Base-by-base conservation (phyloP, 1,140 invertebrate genomes). In the Mizuhopecten yessoensis region DNA sequence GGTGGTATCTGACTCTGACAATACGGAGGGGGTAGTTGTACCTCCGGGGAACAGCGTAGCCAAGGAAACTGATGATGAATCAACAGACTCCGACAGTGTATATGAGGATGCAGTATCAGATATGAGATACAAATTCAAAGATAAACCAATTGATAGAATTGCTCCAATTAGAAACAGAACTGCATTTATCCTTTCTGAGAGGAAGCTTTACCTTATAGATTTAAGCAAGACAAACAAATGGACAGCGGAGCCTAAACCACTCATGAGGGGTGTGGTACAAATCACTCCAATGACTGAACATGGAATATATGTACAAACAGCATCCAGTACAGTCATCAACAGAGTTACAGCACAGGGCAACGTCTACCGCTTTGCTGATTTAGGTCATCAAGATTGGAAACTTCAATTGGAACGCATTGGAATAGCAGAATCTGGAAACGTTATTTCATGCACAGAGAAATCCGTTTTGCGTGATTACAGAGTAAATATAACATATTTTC, bases 231-330 rank as follows among this genome's bases (percentile, higher is more conserved):
- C n/a, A 23, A 75, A 29, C 3, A 17, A n/a, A 75, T 23, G 29
- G 5, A 75, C 29, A 3, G n/a, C n/a, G n/a, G 29, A 75, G 23
- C 5, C n/a, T 5, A 36, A 87, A n/a, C 23, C 34, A 87, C 33
- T 89, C 34, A 86, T 87, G 36, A n/a, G 17, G 34, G 34, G n/a
- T 36, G 45, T 34, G 15, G 45, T 88, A 0, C 57, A 75, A 34
- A 23, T 57, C 20, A 86, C 86, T 45, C 33, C 42, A 49, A 10
- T 90, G 20, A 34, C 57, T n/a, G 33, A 34, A 15, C 11, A 45
- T 20, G 57, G 57, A 75, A 75, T 75, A 3, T 75, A 75, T 75
- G 57, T 75, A 75, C 57, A n/a, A 75, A 29, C 57, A 75, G 57
- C 5, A 1, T n/a, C n/a, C n/a, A 75, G n/a, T 23, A 29, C 3